phyloP scores from a whole-genome alignment of 2,888 invertebrate species.

The Callinectes sapidus region DNA sequence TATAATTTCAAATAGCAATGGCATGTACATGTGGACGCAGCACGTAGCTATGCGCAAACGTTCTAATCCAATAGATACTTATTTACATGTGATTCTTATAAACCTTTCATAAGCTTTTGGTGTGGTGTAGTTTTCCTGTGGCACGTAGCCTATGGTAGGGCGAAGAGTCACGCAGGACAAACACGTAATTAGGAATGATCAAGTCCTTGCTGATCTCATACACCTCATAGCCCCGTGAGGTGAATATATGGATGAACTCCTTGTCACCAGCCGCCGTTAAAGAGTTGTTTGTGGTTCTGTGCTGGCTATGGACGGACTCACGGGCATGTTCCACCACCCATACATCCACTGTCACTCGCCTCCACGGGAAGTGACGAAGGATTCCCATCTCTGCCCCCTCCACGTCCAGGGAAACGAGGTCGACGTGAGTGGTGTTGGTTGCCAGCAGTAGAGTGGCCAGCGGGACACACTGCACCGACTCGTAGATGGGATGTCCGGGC shows the following conservation, averaged over 20 bases:
- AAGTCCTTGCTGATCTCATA: not conserved
- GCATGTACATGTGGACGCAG: not conserved
- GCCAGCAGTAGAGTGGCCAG: conserved; percentile 56
- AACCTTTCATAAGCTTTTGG: not conserved
- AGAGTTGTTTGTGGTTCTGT: not conserved
- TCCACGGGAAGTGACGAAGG: conserved; percentile 47
- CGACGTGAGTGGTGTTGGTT: conserved; percentile 54
- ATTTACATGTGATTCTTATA: not conserved
- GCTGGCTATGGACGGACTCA: not conserved
- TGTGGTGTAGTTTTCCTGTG: not conserved
- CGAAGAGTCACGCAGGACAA: conserved; percentile 2
- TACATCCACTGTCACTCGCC: conserved; percentile 31
- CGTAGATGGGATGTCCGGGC: conserved; percentile 43
- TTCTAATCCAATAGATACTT: not conserved
- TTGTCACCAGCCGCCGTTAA: not conserved
- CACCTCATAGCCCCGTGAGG: conserved; percentile 37
- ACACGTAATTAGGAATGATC: conserved; percentile 48
- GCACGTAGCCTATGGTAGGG: not conserved
- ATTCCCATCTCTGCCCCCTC: conserved; percentile 62
- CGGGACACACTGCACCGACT: conserved; percentile 64
- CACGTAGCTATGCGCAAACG: too few relatives aligned
- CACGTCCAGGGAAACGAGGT: conserved; percentile 62
- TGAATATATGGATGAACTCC: conserved; percentile 36
- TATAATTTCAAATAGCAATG: not conserved
- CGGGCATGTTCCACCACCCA: conserved; percentile 44